phyloP scores from a whole-genome alignment of 2,113 vertebrate genomes.

The Budorcas taxicolor region DNA sequence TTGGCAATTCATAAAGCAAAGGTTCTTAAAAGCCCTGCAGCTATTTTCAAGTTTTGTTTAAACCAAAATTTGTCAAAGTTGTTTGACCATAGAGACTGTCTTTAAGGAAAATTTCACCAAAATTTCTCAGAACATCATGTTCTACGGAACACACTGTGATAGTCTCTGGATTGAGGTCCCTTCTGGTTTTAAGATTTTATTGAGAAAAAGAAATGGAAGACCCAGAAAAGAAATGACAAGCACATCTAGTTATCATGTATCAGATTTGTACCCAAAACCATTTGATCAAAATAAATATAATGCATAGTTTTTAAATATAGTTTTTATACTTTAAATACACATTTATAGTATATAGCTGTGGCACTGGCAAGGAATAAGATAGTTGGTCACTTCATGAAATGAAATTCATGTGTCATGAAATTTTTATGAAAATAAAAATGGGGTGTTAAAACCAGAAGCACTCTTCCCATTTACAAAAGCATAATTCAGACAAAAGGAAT shows the following conservation, averaged over 20 bases:
- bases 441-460: background rate
- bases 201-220: background rate
- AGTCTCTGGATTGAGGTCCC: background rate
- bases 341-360: background rate
- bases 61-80: background rate
- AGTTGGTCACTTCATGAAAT: background rate
- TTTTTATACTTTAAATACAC: background rate
- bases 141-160: background rate
- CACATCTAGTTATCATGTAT: background rate
- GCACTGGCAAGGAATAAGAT: background rate
- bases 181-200: background rate
- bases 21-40: background rate
- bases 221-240: background rate
- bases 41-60: slow-evolving; percentile 7
- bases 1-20: background rate
- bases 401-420: background rate
- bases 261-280: background rate
- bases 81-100: background rate
- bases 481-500: background rate
- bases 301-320: background rate
- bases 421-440: background rate
- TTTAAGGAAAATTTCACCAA: background rate
- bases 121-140: background rate
- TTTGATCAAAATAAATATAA: background rate
- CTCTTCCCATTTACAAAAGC: background rate